Conservation (phyloP, 2,113 vertebrate species). For the Turnix velox region DNA sequence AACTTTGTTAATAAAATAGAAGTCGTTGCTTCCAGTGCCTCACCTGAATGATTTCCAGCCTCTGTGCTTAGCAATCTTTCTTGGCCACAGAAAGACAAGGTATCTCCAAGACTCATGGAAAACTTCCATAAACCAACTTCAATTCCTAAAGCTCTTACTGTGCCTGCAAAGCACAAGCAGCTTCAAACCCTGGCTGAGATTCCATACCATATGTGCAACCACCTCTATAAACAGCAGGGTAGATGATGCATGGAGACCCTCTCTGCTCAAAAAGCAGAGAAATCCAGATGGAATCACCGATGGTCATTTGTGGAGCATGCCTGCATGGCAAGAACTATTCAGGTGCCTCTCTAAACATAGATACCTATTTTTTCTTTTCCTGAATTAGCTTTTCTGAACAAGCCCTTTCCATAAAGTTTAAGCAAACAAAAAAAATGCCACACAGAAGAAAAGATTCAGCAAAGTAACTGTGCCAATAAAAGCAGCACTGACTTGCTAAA, state of each 20-base stretch:
- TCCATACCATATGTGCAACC: constrained; percentile 41
- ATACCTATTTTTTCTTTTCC: neutral
- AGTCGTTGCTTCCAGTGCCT: neutral
- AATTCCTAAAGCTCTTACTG: constrained; percentile 4
- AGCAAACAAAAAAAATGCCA: neutral
- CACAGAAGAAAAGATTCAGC: neutral
- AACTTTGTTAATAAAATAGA: neutral
- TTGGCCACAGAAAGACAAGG: neutral
- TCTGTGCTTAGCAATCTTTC: neutral
- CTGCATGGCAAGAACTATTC: neutral
- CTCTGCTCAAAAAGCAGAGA: constrained; percentile 24
- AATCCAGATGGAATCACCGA: constrained; percentile 32
- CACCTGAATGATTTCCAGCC: neutral
- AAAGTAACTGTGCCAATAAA: neutral
- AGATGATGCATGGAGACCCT: constrained; percentile 6
- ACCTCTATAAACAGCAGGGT: constrained; percentile 33
- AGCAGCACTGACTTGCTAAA: constrained; percentile 20
- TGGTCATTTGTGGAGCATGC: neutral
- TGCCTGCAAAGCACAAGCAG: neutral
- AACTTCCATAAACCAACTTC: constrained; percentile 11
- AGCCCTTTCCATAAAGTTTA: neutral
- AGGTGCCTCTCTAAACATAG: neutral
- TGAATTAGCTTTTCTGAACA: neutral
- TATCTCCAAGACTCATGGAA: constrained; percentile 4
- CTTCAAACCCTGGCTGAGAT: constrained; percentile 13